These are phyloP conservation scores for Stegostoma tigrinum DNA, from an alignment of 2,113 vertebrate genomes.

Conservation along the genomic window DNA sequence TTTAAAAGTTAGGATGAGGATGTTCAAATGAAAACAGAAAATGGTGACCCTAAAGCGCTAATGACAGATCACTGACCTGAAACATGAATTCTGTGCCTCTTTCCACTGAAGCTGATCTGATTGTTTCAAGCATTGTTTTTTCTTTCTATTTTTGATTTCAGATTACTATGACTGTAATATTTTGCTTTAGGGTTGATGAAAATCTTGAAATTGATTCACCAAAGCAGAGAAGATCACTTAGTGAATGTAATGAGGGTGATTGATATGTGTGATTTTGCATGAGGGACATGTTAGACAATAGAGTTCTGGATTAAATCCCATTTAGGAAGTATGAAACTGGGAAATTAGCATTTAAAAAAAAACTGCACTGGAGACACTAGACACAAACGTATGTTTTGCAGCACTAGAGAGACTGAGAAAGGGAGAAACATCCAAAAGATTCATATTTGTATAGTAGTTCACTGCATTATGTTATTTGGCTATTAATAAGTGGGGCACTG, in stretches of 20 bases:
- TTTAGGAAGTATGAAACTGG: background rate
- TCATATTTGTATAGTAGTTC: background rate
- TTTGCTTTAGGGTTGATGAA: background rate
- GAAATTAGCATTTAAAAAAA: background rate
- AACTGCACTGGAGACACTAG: background rate
- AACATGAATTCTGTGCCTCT: background rate
- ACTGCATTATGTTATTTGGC: background rate
- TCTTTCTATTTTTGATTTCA: background rate
- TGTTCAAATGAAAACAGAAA: background rate
- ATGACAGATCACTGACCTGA: background rate
- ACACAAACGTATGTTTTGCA: background rate
- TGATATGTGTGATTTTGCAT: background rate
- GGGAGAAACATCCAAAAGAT: background rate
- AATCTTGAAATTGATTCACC: background rate
- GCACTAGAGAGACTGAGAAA: background rate
- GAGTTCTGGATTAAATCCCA: background rate
- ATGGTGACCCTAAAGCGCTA: background rate
- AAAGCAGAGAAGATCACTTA: background rate
- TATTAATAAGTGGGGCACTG: background rate
- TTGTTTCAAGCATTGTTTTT: no score
- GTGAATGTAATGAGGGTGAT: background rate
- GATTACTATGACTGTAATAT: no score
- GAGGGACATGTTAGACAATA: background rate
- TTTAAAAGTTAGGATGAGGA: background rate
- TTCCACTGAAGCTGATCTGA: background rate